These are phyloP conservation scores for Andricus grossulariae DNA, from an alignment of 1,140 invertebrate genomes.

Conservation along the genomic window DNA sequence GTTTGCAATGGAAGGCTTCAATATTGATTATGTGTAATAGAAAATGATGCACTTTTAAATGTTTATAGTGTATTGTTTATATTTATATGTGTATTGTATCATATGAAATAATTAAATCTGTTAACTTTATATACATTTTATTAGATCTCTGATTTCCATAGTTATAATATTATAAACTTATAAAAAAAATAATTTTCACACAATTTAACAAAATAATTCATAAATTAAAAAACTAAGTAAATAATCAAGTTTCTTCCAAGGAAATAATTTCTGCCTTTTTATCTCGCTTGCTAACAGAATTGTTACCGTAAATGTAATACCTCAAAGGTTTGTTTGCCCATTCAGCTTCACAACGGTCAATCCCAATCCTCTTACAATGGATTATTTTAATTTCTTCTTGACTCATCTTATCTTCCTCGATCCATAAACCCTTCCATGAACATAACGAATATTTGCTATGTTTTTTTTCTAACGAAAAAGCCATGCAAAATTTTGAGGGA, in stretches of 20 bases:
- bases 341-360: conserved; percentile 80
- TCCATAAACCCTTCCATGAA: conserved; percentile 78
- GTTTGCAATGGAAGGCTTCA: too few species aligned
- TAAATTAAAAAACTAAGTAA: neutral
- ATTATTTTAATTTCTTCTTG: conserved; percentile 74
- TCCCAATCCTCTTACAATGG: conserved; percentile 80
- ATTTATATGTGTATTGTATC: too few species aligned
- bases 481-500: conserved; percentile 86
- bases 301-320: conserved; percentile 80
- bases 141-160: too few species aligned
- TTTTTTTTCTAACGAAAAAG: conserved; percentile 79
- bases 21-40: too few species aligned
- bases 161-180: too few species aligned
- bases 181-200: too few species aligned
- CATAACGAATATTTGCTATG: conserved; percentile 77
- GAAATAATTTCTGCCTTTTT: conserved; percentile 68
- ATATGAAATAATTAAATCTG: too few species aligned
- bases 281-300: conserved; percentile 78
- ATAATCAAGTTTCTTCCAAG: neutral
- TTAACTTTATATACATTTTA: too few species aligned
- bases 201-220: too few species aligned
- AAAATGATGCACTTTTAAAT: too few species aligned
- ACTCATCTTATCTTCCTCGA: conserved; percentile 70
- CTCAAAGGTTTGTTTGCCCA: conserved; percentile 82
- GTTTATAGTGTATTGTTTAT: too few species aligned